Evolutionary conservation across 2,113 vertebrate species (phyloP).

Genomic region (Clupea harengus): DNA sequence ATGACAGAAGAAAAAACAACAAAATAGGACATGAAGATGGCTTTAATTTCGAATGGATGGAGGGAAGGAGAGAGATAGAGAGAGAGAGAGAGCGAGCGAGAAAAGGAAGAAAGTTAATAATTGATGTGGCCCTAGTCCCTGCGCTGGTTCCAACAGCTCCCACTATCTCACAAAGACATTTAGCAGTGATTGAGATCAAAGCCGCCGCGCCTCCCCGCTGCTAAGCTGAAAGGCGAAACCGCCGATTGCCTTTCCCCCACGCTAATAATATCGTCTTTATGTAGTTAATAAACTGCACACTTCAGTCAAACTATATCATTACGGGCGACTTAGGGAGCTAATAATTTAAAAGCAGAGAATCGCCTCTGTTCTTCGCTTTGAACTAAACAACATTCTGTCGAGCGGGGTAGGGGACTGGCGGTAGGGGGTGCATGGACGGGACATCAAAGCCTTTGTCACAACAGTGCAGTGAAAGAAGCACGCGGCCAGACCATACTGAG

Average conservation of each 20-base stretch:
- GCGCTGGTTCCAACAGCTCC: constrained; percentile 77
- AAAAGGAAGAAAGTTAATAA: constrained; percentile 77
- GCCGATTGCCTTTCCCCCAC: constrained; percentile 73
- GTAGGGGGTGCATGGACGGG: constrained; percentile 45
- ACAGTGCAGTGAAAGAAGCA: constrained; percentile 30
- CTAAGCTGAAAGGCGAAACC: constrained; percentile 81
- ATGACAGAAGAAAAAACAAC: background rate
- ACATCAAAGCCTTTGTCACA: constrained; percentile 82
- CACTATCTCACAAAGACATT: constrained; percentile 87
- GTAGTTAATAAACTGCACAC: constrained; percentile 90
- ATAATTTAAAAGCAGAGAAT: constrained; percentile 89
- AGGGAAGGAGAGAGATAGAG: constrained; percentile 42
- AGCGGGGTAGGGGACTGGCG: constrained; percentile 68
- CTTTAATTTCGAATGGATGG: constrained; percentile 70
- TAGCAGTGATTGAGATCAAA: constrained; percentile 92
- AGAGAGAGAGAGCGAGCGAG: constrained; percentile 59
- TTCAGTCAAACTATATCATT: constrained; percentile 90
- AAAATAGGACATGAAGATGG: constrained; percentile 62
- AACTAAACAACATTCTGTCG: constrained; percentile 87
- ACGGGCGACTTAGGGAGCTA: constrained; percentile 85
- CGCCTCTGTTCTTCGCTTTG: constrained; percentile 81
- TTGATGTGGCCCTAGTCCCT: constrained; percentile 79
- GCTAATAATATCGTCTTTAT: constrained; percentile 91
- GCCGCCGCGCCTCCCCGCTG: constrained; percentile 79
- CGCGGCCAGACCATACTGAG: background rate